phyloP scores from a whole-genome alignment of 1,140 invertebrate species.

The Agraylea sexmaculata region DNA sequence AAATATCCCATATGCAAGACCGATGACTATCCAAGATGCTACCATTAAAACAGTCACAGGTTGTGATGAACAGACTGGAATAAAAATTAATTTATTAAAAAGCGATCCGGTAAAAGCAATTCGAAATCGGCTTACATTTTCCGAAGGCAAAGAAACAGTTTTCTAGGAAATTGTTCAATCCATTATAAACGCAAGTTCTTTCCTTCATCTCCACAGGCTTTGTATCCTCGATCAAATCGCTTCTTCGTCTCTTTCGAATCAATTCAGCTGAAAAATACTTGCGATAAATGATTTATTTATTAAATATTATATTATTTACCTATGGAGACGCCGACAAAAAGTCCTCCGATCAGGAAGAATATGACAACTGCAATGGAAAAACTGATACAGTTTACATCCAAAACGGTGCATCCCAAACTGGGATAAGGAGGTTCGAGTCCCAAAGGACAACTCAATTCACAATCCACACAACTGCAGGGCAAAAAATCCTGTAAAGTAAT shows the following conservation, averaged over 20 bases:
- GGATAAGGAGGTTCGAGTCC: slow-evolving; percentile 28
- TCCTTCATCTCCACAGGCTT: neutral
- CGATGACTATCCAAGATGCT: slow-evolving; percentile 38
- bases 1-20: slow-evolving; percentile 47
- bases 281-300: neutral
- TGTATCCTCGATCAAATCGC: neutral
- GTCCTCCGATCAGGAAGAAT: slow-evolving; percentile 18
- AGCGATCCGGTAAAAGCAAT: slow-evolving; percentile 20
- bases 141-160: slow-evolving; percentile 17
- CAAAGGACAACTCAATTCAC: slow-evolving; percentile 44
- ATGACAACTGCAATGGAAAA: slow-evolving; percentile 31
- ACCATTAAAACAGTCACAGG: slow-evolving; percentile 44
- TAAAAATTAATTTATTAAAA: slow-evolving; percentile 1
- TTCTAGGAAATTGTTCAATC: slow-evolving; percentile 15
- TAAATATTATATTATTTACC: slow-evolving; percentile 10
- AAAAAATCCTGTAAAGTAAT: slow-evolving; percentile 23
- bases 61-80: slow-evolving; percentile 45
- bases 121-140: slow-evolving; percentile 35
- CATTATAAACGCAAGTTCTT: slow-evolving; percentile 12
- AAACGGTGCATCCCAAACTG: slow-evolving; percentile 25
- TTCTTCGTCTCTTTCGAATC: slow-evolving; percentile 4
- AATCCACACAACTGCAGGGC: slow-evolving; percentile 64
- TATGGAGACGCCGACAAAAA: slow-evolving; percentile 15
- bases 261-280: slow-evolving; percentile 5
- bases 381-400: slow-evolving; percentile 26